Evolutionary conservation across 2,888 invertebrate genomes (phyloP).

Genomic region (Eledone cirrhosa): DNA sequence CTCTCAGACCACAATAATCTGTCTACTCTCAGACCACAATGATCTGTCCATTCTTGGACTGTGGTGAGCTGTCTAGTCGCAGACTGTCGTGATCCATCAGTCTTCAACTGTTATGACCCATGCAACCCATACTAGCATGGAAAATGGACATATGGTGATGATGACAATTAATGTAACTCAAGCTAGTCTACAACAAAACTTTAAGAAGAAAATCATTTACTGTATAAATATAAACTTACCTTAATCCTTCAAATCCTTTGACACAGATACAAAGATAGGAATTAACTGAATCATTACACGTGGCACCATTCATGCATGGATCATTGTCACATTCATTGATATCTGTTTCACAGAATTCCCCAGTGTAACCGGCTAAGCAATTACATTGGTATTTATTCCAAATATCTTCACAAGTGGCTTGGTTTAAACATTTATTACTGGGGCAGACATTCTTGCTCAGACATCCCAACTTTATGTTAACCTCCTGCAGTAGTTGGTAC

Average conservation of each 20-base stretch:
- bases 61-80: too few species aligned
- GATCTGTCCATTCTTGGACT: too few species aligned
- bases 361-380: slow-evolving; percentile 46
- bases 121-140: too few species aligned
- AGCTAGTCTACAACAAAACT: too few species aligned
- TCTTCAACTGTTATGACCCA: too few species aligned
- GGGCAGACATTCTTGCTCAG: not conserved
- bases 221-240: not conserved
- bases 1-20: too few species aligned
- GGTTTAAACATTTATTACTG: not conserved
- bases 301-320: slow-evolving; percentile 48
- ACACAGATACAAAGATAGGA: not conserved
- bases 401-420: not conserved
- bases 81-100: too few species aligned
- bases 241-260: slow-evolving; percentile 18
- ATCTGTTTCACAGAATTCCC: slow-evolving; percentile 48
- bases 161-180: too few species aligned
- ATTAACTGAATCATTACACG: slow-evolving; percentile 46
- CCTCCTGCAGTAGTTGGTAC: not conserved
- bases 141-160: too few species aligned
- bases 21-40: too few species aligned
- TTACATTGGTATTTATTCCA: slow-evolving; percentile 18
- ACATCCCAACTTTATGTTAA: not conserved
- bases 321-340: slow-evolving; percentile 45
- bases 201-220: too few species aligned